A percentile compares a stretch with the other conserved stretches of the same genome.
Evolutionary conservation across 2,888 invertebrate genomes (phyloP).

Genomic region (Coelinius sp.): DNA sequence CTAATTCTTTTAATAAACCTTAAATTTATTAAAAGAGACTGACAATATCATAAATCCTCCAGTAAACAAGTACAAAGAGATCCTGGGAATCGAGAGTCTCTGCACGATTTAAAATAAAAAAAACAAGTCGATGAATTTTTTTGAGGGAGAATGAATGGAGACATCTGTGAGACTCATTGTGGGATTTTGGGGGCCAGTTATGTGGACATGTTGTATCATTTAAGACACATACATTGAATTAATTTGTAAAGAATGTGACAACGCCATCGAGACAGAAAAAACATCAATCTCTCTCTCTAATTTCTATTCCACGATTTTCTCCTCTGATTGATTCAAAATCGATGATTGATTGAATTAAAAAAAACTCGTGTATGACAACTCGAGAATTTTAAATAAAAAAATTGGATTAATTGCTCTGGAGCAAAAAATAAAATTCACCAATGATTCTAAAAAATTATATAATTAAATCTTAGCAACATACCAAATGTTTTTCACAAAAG

Average conservation of each 20-base stretch:
- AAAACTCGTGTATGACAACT: background rate
- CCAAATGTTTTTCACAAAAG: conserved; percentile 12
- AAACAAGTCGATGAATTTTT: conserved; percentile 4
- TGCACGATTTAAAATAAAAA: conserved; percentile 7
- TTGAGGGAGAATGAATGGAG: conserved; percentile 1
- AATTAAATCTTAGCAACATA: conserved; percentile 3
- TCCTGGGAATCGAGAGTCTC: conserved; percentile 18
- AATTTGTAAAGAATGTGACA: background rate
- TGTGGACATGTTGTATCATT: conserved; percentile 1
- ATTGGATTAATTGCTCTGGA: background rate
- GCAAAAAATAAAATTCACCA: background rate
- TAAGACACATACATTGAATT: too few species aligned
- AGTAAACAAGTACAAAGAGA: conserved; percentile 1
- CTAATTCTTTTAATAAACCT: too few species aligned
- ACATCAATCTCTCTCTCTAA: background rate
- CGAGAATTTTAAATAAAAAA: background rate
- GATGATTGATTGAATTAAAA: background rate
- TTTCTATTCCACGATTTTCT: background rate
- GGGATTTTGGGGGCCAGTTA: background rate
- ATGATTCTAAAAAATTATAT: conserved; percentile 6
- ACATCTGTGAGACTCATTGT: conserved; percentile 18
- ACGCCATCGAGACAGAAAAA: too few species aligned
- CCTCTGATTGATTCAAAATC: background rate
- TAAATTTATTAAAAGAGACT: too few species aligned
- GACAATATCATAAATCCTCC: background rate